Conservation (phyloP, 2,888 invertebrate species). For the Tetragonula carbonaria region DNA sequence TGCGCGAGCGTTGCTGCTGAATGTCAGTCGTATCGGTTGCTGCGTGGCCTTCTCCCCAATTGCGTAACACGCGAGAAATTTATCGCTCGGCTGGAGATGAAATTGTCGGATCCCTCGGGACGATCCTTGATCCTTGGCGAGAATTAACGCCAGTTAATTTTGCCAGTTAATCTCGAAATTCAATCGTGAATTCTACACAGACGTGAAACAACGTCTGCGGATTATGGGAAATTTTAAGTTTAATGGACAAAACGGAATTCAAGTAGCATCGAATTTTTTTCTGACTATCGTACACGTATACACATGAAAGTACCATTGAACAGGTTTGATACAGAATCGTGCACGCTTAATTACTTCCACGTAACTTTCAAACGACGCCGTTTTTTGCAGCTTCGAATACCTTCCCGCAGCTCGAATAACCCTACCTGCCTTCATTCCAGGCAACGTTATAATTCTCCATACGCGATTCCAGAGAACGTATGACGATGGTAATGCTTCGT, state of each 20-base stretch:
- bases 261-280: no score
- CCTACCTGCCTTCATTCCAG: not conserved
- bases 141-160: slow-evolving; percentile 6
- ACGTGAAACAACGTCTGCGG: no score
- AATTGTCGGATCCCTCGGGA: slow-evolving; percentile 8
- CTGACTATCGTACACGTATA: no score
- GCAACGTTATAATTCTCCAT: slow-evolving; percentile 12
- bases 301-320: no score
- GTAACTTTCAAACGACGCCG: no score
- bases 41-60: not conserved
- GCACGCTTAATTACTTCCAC: no score
- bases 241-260: no score
- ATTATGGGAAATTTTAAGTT: no score
- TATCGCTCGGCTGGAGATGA: slow-evolving; percentile 19
- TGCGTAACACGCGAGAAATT: slow-evolving; percentile 17
- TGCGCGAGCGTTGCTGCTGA: not conserved
- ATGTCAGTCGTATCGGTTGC: slow-evolving; percentile 20
- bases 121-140: not conserved
- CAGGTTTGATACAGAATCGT: no score
- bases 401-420: not conserved
- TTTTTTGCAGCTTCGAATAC: not conserved
- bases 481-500: not conserved
- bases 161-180: not conserved
- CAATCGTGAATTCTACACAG: not conserved
- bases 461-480: not conserved